Conservation (phyloP, 2,797 vertebrate species). For the Brotula barbata region DNA sequence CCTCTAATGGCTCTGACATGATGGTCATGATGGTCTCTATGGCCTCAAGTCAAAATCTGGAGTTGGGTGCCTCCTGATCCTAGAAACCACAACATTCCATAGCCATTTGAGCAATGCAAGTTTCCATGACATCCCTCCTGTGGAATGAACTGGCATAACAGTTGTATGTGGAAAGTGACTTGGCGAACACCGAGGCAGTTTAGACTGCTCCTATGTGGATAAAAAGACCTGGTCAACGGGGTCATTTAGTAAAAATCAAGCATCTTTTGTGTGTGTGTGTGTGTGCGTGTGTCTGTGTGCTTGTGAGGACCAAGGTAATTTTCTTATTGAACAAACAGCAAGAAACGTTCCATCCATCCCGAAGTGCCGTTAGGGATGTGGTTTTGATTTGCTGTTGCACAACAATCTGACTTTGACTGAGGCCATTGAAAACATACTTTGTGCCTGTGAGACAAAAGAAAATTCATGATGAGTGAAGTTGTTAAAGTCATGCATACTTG, state of each 20-base stretch:
- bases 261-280: background rate
- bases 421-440: slow-evolving; percentile 46
- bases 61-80: slow-evolving; percentile 41
- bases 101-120: slow-evolving; percentile 60
- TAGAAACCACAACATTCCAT: slow-evolving; percentile 77
- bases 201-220: slow-evolving; percentile 29
- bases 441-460: slow-evolving; percentile 27
- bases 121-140: slow-evolving; percentile 76
- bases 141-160: slow-evolving; percentile 77
- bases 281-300: slow-evolving; percentile 6
- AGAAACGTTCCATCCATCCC: slow-evolving; percentile 44
- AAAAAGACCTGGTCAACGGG: slow-evolving; percentile 48
- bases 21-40: slow-evolving; percentile 53
- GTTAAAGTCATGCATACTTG: slow-evolving; percentile 28
- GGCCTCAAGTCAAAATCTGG: slow-evolving; percentile 39
- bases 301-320: slow-evolving; percentile 13
- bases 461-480: slow-evolving; percentile 30
- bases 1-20: slow-evolving; percentile 22
- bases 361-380: slow-evolving; percentile 39
- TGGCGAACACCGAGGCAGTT: slow-evolving; percentile 48
- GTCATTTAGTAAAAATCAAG: slow-evolving; percentile 36
- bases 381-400: slow-evolving; percentile 53
- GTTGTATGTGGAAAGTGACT: slow-evolving; percentile 63
- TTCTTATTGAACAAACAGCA: slow-evolving; percentile 35
- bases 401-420: slow-evolving; percentile 34